A percentile compares a stretch with the other conserved stretches of the same genome.
Conservation (phyloP, 2,113 vertebrate genomes). For the Scophthalmus maximus region DNA sequence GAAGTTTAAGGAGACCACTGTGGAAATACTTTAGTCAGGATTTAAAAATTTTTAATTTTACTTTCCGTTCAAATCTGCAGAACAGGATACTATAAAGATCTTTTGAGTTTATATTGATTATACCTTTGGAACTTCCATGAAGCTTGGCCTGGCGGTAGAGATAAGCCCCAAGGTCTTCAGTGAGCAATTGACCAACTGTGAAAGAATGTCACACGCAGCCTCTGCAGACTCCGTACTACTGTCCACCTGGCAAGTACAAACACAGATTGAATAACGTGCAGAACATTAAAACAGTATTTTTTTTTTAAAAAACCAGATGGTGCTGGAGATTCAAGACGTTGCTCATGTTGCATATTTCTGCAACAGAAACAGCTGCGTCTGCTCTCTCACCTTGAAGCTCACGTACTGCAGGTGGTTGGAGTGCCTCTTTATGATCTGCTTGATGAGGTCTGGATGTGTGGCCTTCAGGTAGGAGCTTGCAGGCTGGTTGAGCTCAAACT, state of each 20-base stretch:
- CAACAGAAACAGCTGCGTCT: neutral
- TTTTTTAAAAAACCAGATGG: neutral
- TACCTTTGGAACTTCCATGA: conserved; percentile 99
- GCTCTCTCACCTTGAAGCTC: conserved; percentile 92
- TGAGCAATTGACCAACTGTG: conserved; percentile 95
- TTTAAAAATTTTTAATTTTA: neutral
- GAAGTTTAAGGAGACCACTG: neutral
- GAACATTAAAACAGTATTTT: neutral
- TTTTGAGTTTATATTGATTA: neutral
- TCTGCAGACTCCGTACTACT: conserved; percentile 97
- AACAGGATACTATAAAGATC: neutral
- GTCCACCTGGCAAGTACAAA: conserved; percentile 88
- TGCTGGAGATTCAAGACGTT: neutral
- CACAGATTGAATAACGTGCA: neutral
- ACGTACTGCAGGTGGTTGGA: conserved; percentile 97
- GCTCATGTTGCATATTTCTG: neutral
- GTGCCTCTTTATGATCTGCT: conserved; percentile 97
- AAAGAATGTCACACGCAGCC: conserved; percentile 95
- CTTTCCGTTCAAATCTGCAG: neutral
- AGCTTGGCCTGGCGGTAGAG: conserved; percentile 97
- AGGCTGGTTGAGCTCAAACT: conserved; percentile 96
- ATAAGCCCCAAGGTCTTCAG: conserved; percentile 96
- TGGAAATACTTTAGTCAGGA: neutral
- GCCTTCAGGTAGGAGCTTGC: conserved; percentile 95
- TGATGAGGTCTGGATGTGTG: conserved; percentile 96